Evolutionary conservation across 2,888 invertebrate species (phyloP), one percentile per base, ranked within the genome.

Genomic region (Saturnia pavonia): DNA sequence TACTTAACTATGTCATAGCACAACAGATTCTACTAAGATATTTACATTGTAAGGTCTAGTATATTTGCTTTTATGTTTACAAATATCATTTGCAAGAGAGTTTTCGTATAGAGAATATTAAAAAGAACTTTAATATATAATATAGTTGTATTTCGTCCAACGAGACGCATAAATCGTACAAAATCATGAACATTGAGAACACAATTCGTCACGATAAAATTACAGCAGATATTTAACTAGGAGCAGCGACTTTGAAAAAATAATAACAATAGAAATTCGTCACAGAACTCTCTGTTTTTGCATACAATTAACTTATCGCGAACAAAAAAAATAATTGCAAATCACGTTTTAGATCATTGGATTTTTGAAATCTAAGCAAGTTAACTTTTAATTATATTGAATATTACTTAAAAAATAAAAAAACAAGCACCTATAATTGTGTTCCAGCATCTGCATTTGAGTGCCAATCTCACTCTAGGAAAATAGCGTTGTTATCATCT

Each of bases 131-230:
- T 48, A 48, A 19, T 1, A 16, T 45, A 48, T 12, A 54, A 54
- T 54, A 22, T 9, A n/a, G 12, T 54, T 4, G 22, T 11, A 54
- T 54, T 54, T 54, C 54, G 22, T 22, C 22, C 11, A n/a, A n/a
- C n/a, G n/a, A n/a, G 22, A 54, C 22, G n/a, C 22, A 1, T 45
- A 45, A 1, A 3, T 45, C 45, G 14, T 45, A 45, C 48, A 7
- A 27, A 63, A 63, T 27, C 63, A 12, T 63, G 63, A 27, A 34
- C 19, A 34, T 63, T 34, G 34, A 27, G 19, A 34, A 7, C 34
- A 63, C 63, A 16, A 27, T 63, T 63, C 63, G 63, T 65, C 40
- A 65, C 65, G 65, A 40, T 65, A 65, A 40, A 65, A 65, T 65
- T 65, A 65, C 65, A 40, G 9, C n/a, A 65, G n/a, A 60, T 65